phyloP scores from a whole-genome alignment of 1,140 invertebrate species.

The Penaeus japonicus region DNA sequence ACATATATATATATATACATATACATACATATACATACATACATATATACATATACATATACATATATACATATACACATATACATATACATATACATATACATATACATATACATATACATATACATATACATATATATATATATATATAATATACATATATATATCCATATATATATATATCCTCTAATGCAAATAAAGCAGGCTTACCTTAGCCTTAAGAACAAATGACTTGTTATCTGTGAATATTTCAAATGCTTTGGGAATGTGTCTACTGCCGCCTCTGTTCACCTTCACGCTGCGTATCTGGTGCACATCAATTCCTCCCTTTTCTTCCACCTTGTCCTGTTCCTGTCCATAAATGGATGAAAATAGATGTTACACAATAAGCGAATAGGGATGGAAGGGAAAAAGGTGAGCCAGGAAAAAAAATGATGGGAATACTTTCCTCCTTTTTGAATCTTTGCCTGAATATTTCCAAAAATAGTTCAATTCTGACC shows the following conservation, averaged over 20 bases:
- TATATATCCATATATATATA: too few relatives aligned
- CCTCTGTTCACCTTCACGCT: constrained; percentile 85
- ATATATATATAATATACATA: too few relatives aligned
- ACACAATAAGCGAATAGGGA: not conserved
- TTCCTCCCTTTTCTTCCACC: constrained; percentile 57
- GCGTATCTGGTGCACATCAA: constrained; percentile 89
- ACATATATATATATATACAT: too few relatives aligned
- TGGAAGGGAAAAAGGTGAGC: not conserved
- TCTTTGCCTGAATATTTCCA: too few relatives aligned
- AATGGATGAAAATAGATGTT: not conserved
- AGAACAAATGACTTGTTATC: constrained; percentile 89
- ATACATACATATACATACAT: too few relatives aligned
- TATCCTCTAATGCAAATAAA: not conserved
- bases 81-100: too few relatives aligned
- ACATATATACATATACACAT: too few relatives aligned
- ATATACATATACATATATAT: too few relatives aligned
- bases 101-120: too few relatives aligned
- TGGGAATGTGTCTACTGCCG: constrained; percentile 83
- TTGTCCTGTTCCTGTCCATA: constrained; percentile 50
- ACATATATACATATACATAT: too few relatives aligned
- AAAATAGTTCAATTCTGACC: too few relatives aligned
- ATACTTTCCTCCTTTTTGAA: too few relatives aligned
- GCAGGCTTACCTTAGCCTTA: constrained; percentile 76
- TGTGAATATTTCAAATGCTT: constrained; percentile 96
- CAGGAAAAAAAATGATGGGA: not conserved